Evolutionary conservation across 2,113 vertebrate species (phyloP).

Genomic region (Anhinga anhinga): DNA sequence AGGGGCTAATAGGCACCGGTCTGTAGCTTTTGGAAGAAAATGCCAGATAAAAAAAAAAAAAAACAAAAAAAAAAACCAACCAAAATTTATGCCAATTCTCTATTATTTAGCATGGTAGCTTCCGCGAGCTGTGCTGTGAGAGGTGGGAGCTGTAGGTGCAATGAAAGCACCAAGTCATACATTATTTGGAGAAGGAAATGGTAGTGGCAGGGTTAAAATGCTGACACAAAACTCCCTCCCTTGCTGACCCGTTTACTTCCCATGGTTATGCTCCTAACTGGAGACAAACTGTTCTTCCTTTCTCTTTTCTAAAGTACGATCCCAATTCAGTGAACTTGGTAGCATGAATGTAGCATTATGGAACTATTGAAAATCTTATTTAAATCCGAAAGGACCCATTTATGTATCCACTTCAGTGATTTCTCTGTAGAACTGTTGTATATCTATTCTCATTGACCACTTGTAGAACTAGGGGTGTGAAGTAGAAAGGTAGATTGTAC

Average conservation of each 20-base stretch:
- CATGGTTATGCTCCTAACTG: background rate
- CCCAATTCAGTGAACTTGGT: constrained; percentile 54
- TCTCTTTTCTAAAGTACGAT: background rate
- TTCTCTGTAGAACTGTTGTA: constrained; percentile 17
- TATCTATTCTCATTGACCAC: background rate
- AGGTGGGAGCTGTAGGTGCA: background rate
- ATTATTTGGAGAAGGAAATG: background rate
- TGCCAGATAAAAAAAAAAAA: background rate
- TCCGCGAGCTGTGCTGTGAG: background rate
- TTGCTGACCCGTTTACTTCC: background rate
- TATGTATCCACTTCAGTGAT: constrained; percentile 2
- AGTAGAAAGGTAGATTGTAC: background rate
- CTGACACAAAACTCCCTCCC: background rate
- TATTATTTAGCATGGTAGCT: background rate
- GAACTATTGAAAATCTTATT: constrained; percentile 1
- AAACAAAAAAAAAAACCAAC: background rate
- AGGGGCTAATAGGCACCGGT: background rate
- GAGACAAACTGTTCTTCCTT: constrained; percentile 20
- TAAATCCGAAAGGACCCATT: background rate
- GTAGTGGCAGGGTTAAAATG: background rate
- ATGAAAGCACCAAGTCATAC: background rate
- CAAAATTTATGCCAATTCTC: background rate
- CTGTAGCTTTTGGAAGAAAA: background rate
- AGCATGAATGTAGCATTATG: constrained; percentile 71
- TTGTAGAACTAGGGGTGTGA: background rate